These are phyloP conservation scores for Engraulis encrasicolus DNA, from an alignment of 2,113 vertebrate species.

Conservation along the genomic window DNA sequence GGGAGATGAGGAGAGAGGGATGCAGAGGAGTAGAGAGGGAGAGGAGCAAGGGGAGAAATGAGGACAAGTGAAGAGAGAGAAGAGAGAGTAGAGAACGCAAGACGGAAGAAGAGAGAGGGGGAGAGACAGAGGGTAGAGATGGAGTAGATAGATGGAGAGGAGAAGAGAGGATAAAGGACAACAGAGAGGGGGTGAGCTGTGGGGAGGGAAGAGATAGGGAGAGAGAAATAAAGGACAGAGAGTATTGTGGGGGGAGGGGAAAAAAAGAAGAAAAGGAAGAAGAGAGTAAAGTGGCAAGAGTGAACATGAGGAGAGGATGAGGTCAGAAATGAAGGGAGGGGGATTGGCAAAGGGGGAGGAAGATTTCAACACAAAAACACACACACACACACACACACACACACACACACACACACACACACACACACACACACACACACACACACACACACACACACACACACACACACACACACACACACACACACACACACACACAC, in stretches of 20 bases:
- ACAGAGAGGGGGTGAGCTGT: constrained; percentile 50
- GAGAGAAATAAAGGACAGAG: not conserved
- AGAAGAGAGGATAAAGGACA: constrained; percentile 57
- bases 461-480: too few relatives aligned
- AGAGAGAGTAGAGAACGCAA: too few relatives aligned
- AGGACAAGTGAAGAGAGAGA: too few relatives aligned
- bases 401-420: not conserved
- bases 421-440: too few relatives aligned
- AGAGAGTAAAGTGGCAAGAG: constrained; percentile 59
- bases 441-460: not conserved
- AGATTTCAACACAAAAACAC: too few relatives aligned
- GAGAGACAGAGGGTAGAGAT: constrained; percentile 39
- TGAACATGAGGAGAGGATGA: not conserved
- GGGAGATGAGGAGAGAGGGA: too few relatives aligned
- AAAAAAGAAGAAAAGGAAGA: not conserved
- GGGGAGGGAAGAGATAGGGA: constrained; percentile 54
- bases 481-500: too few relatives aligned
- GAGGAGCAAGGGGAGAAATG: too few relatives aligned
- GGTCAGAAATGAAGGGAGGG: constrained; percentile 56
- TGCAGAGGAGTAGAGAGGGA: too few relatives aligned
- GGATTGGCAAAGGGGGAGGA: constrained; percentile 42
- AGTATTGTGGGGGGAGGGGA: not conserved
- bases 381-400: too few relatives aligned
- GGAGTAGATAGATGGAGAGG: constrained; percentile 59
- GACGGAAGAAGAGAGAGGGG: constrained; percentile 77